Conservation (phyloP, 2,113 vertebrate genomes). For the Mellivora capensis region DNA sequence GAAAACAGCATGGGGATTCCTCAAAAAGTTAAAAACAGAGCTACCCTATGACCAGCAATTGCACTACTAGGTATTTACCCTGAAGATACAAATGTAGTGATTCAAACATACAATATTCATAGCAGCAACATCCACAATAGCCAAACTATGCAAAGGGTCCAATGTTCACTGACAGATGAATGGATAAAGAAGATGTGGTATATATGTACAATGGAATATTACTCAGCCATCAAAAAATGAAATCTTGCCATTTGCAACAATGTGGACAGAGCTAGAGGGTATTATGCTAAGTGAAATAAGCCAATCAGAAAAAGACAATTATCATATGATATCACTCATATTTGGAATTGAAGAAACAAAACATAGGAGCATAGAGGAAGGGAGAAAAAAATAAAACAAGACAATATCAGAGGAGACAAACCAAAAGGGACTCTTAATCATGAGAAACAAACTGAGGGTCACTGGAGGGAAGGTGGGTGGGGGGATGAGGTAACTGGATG, state of each 20-base stretch:
- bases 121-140: background rate
- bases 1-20: background rate
- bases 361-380: background rate
- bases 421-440: background rate
- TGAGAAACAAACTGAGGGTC: background rate
- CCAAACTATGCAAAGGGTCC: background rate
- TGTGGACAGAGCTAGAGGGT: background rate
- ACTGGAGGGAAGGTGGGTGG: background rate
- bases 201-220: background rate
- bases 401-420: background rate
- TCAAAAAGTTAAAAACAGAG: background rate
- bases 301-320: background rate
- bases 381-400: background rate
- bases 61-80: background rate
- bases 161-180: background rate
- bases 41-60: background rate
- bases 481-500: background rate
- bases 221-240: background rate
- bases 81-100: background rate
- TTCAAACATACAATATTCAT: background rate
- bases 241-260: background rate
- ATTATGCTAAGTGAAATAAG: background rate
- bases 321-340: background rate
- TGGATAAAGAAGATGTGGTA: background rate
- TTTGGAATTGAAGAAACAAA: background rate